Conservation (phyloP, 2,113 vertebrate genomes). For the Misgurnus anguillicaudatus region DNA sequence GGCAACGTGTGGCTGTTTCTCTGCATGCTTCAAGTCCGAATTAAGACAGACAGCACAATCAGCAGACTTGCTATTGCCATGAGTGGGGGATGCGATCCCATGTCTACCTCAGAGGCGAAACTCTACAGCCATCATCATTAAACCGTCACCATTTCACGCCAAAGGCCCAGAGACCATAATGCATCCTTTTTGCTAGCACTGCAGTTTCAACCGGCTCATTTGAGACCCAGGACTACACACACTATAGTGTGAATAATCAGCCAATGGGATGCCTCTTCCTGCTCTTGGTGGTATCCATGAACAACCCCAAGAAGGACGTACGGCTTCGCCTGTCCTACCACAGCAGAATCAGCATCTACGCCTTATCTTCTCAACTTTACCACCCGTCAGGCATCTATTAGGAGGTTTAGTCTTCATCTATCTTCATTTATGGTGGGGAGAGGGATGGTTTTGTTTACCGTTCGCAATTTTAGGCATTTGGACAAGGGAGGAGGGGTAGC, state of each 20-base stretch:
- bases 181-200: slow-evolving; percentile 68
- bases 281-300: slow-evolving; percentile 16
- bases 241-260: slow-evolving; percentile 61
- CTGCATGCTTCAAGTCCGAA: slow-evolving; percentile 39
- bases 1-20: slow-evolving; percentile 14
- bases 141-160: slow-evolving; percentile 41
- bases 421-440: slow-evolving; percentile 65
- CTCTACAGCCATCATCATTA: slow-evolving; percentile 74
- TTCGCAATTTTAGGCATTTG: slow-evolving; percentile 59
- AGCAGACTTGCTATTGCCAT: slow-evolving; percentile 32
- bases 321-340: slow-evolving; percentile 9
- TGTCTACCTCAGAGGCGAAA: slow-evolving; percentile 68
- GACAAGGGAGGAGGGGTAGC: slow-evolving; percentile 38
- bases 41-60: slow-evolving; percentile 44
- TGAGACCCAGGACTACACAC: slow-evolving; percentile 60
- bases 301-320: background rate
- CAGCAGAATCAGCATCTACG: background rate
- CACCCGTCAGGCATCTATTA: slow-evolving; percentile 60
- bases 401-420: slow-evolving; percentile 63
- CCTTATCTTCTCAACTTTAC: slow-evolving; percentile 41
- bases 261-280: slow-evolving; percentile 38
- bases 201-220: slow-evolving; percentile 67
- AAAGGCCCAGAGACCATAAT: slow-evolving; percentile 64
- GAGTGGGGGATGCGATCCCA: slow-evolving; percentile 46
- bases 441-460: slow-evolving; percentile 61